phyloP scores from a whole-genome alignment of 1,140 invertebrate species.

The Stegodyphus mimosarum region DNA sequence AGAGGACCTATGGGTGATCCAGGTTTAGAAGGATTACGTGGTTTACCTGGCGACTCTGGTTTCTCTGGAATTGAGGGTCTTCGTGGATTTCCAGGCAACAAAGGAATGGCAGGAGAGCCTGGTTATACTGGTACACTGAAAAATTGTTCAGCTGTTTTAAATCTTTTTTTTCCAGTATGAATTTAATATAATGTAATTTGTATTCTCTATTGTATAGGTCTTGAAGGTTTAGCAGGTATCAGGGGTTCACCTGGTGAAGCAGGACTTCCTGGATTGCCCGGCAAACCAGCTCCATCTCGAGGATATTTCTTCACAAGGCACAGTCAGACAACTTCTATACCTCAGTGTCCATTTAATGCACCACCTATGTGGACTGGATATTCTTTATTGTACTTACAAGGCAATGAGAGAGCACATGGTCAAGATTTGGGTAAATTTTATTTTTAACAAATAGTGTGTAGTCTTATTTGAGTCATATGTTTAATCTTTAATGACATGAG shows the following conservation, averaged over 20 bases:
- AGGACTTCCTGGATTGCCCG: constrained; percentile 71
- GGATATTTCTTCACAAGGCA: constrained; percentile 71
- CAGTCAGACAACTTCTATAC: constrained; percentile 87
- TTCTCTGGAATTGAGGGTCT: constrained; percentile 61
- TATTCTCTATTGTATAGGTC: constrained; percentile 20
- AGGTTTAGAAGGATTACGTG: constrained; percentile 48
- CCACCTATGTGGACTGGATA: constrained; percentile 93
- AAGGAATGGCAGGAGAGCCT: constrained; percentile 63
- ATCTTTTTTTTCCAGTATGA: too few relatives aligned
- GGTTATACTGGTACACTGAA: constrained; percentile 63
- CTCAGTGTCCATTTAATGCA: constrained; percentile 86
- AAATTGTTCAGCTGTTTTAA: not conserved
- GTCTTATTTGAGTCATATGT: too few relatives aligned
- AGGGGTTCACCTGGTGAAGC: constrained; percentile 69
- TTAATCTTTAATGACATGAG: not conserved
- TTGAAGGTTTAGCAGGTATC: constrained; percentile 60
- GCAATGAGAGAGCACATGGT: constrained; percentile 87
- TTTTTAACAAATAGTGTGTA: too few relatives aligned
- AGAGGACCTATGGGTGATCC: constrained; percentile 60
- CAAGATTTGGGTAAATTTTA: constrained; percentile 87
- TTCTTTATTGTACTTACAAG: constrained; percentile 92
- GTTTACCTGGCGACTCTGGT: constrained; percentile 54
- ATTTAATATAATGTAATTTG: not conserved
- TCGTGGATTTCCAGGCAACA: constrained; percentile 63
- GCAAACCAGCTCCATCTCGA: constrained; percentile 48